These are phyloP conservation scores for Agrotis puta DNA, from an alignment of 2,888 invertebrate genomes.

Conservation along the genomic window DNA sequence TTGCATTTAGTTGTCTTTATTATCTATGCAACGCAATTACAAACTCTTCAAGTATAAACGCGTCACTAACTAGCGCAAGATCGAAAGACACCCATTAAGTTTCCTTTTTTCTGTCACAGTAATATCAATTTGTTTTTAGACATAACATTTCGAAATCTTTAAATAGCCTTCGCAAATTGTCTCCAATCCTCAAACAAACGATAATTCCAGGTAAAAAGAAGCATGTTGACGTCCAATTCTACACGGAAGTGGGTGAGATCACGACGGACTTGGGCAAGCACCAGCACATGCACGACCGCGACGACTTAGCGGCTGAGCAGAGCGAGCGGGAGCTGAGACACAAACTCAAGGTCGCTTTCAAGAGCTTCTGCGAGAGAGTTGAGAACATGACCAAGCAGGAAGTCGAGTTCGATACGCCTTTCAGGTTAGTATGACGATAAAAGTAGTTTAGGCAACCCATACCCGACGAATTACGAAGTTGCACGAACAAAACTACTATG, in stretches of 20 bases:
- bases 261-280: constrained; percentile 99
- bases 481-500: background rate
- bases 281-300: constrained; percentile 99
- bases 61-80: too few species aligned
- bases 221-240: constrained; percentile 99
- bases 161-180: background rate
- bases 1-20: too few species aligned
- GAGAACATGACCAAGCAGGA: constrained; percentile 98
- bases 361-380: constrained; percentile 99
- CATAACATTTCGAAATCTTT: background rate
- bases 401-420: constrained; percentile 99
- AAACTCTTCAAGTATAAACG: too few species aligned
- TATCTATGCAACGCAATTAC: too few species aligned
- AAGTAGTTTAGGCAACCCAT: too few species aligned
- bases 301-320: constrained; percentile 99
- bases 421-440: constrained; percentile 88
- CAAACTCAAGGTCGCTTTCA: constrained; percentile 99
- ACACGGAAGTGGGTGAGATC: constrained; percentile 99
- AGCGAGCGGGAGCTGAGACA: constrained; percentile 99
- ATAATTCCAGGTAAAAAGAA: constrained; percentile 95
- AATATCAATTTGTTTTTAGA: background rate
- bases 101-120: too few species aligned
- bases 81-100: background rate
- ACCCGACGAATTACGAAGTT: background rate
- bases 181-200: background rate